These are phyloP conservation scores for Brachirus orientalis DNA, from an alignment of 2,113 vertebrate species.

Conservation along the genomic window DNA sequence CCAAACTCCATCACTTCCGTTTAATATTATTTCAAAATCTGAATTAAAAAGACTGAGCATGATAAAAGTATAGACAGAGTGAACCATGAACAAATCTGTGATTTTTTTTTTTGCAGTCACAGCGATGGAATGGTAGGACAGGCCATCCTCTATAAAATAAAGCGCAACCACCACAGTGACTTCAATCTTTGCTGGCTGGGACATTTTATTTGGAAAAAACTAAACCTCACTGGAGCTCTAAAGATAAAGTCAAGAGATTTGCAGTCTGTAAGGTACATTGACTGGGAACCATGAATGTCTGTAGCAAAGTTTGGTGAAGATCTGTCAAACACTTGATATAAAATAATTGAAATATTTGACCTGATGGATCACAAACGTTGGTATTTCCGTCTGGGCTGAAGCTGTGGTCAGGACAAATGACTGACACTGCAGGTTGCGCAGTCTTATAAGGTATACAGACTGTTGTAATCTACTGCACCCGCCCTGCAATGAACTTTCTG, in stretches of 20 bases:
- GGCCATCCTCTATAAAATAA: not conserved
- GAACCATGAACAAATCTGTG: conserved; percentile 9
- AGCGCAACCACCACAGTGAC: not conserved
- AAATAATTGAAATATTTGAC: not conserved
- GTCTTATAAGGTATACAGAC: no score
- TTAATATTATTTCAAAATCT: conserved; percentile 66
- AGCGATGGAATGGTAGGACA: conserved; percentile 20
- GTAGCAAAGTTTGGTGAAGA: not conserved
- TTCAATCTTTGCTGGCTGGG: not conserved
- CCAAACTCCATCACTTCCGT: conserved; percentile 54
- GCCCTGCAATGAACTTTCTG: no score
- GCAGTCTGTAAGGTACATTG: not conserved
- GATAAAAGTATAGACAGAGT: conserved; percentile 54
- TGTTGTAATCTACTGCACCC: no score
- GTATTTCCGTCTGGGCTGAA: not conserved
- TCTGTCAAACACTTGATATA: not conserved
- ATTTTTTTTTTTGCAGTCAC: conserved; percentile 15
- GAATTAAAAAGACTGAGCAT: conserved; percentile 59
- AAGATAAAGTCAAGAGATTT: not conserved
- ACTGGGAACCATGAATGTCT: not conserved
- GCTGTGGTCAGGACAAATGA: no score
- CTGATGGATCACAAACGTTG: no score
- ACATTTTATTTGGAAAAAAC: not conserved
- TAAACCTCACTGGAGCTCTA: not conserved
- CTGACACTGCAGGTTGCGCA: no score